Base-by-base conservation (phyloP, 2,113 vertebrate genomes). In the Glaucidium brasilianum region DNA sequence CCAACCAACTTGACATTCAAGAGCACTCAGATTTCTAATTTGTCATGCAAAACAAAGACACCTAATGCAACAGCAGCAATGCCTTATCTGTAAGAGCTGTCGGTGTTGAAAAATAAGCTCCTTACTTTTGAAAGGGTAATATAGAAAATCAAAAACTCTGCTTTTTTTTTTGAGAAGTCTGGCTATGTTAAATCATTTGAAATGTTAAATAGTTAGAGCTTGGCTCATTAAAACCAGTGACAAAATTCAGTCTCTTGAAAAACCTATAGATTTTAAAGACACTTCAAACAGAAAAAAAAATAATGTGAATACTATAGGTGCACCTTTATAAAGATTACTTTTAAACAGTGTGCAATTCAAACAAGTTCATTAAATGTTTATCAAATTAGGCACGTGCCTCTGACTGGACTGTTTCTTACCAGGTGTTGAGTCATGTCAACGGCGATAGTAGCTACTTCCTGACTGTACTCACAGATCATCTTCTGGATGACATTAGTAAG, bases 381-480 rank as follows among this genome's bases (percentile, higher is more conserved):
- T 49, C 35, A 39, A 83, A 34, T 7, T 5, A 91, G 30, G 39
- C 32, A 80, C 1, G 5, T 32, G 18, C n/a, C 85, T 75, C 41
- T 73, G 50, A 59, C 26, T 23, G 32, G 27, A 66, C 12, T 32
- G n/a, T 20, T 35, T 80, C 98, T 97, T 98, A 99, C 99, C 99
- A 99, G 97, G 94, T 99, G 99, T 29, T 99, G 99, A 10, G 99
- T 99, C 98, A 99, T 99, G 92, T 99, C 99, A 52, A 99, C 98
- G 3, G 99, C 99, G 1, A 99, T 99, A 34, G 98, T 98, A 2
- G 99, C 98, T 32, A 99, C 99, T 53, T 99, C 99, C 92, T 99
- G 98, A 88, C 98, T 99, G 98, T 99, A 99, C 95, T 99, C 99
- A 72, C 99, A 99, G 92, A 99, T 99, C 99, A 99, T 99, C 97